Evolutionary conservation across 2,888 invertebrate genomes (phyloP).

Genomic region (Nectonema munidae): DNA sequence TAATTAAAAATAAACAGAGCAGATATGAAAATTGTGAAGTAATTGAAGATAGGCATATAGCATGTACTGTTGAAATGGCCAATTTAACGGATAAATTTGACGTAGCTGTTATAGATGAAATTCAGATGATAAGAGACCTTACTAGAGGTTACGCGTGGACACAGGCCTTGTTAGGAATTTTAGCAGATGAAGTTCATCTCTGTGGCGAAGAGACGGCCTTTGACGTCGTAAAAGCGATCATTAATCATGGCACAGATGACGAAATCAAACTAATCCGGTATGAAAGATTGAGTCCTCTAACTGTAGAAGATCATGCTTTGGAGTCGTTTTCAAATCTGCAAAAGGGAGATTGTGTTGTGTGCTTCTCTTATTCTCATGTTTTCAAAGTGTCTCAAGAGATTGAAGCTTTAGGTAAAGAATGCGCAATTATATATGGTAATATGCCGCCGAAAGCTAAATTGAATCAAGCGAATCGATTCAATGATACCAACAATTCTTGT

Average conservation of each 20-base stretch:
- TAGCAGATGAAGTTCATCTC: conserved; percentile 69
- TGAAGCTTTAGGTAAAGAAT: conserved; percentile 21
- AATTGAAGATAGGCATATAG: conserved; percentile 46
- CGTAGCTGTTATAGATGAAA: conserved; percentile 91
- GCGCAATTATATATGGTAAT: conserved; percentile 92
- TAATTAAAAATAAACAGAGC: conserved; percentile 21
- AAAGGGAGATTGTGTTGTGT: conserved; percentile 93
- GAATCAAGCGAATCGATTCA: conserved; percentile 81
- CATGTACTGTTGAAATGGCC: conserved; percentile 95
- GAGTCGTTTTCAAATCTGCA: conserved; percentile 37
- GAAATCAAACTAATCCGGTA: conserved; percentile 47
- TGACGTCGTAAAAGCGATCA: conserved; percentile 41
- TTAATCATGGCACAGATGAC: conserved; percentile 47
- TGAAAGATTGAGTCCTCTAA: conserved; percentile 41
- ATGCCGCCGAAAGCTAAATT: conserved; percentile 83
- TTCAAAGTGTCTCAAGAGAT: conserved; percentile 46
- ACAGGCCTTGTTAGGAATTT: conserved; percentile 44
- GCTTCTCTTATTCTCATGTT: conserved; percentile 84
- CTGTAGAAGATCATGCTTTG: conserved; percentile 37
- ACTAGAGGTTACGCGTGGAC: conserved; percentile 97
- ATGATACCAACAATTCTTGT: conserved; percentile 50
- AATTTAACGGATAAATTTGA: conserved; percentile 36
- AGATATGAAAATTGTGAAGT: conserved; percentile 33
- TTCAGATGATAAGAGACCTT: conserved; percentile 67
- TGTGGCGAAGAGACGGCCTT: conserved; percentile 75